A percentile compares a stretch with the other conserved stretches of the same genome.
Evolutionary conservation across 2,113 vertebrate species (phyloP).

Genomic region (Sciurus niger): DNA sequence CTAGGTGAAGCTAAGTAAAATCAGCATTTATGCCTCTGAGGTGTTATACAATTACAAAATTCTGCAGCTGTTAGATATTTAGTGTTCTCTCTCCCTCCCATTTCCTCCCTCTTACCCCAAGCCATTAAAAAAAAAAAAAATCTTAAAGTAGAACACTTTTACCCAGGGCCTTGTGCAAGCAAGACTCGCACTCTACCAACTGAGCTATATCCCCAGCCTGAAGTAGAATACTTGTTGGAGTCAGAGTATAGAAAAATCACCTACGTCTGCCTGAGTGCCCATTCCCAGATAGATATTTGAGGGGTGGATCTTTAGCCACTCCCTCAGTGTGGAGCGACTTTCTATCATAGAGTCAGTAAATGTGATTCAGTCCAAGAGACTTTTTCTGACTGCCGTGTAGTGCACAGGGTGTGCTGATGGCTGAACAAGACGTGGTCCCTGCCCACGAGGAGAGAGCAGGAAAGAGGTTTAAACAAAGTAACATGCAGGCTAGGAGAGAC

Average conservation of each 20-base stretch:
- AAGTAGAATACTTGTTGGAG: conserved; percentile 19
- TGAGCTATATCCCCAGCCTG: no score
- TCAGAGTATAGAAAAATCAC: conserved; percentile 20
- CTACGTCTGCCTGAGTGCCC: not conserved
- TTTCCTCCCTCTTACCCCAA: not conserved
- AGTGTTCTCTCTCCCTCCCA: not conserved
- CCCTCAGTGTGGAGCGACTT: not conserved
- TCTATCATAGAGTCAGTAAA: not conserved
- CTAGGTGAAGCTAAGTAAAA: conserved; percentile 56
- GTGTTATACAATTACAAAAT: not conserved
- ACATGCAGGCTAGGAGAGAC: not conserved
- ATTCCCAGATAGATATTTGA: not conserved
- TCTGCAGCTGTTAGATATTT: conserved; percentile 28
- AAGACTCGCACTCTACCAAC: no score
- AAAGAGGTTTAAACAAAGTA: conserved; percentile 24
- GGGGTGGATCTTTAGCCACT: not conserved
- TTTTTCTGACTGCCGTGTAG: not conserved
- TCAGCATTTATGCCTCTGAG: conserved; percentile 51
- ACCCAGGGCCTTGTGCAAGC: no score
- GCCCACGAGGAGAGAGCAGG: not conserved
- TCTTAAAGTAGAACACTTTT: not conserved
- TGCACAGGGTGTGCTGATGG: not conserved
- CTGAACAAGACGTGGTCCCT: not conserved
- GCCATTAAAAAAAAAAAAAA: not conserved
- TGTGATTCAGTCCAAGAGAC: not conserved